A percentile compares a stretch with the other conserved stretches of the same genome.
Conservation (phyloP, 92 coral and sea anemone species). For the Epizoanthus fatuus region DNA sequence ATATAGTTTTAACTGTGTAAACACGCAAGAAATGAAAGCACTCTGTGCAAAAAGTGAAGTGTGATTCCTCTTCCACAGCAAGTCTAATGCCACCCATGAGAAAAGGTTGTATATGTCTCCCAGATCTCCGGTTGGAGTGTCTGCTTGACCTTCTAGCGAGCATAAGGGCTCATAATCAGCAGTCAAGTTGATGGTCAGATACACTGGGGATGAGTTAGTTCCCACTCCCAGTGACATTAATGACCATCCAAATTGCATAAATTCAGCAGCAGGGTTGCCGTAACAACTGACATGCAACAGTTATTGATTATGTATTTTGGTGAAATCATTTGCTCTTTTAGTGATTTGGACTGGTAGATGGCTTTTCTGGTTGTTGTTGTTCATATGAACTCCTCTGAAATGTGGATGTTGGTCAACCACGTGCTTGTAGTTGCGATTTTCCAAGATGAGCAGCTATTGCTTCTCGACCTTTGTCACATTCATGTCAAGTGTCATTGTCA, state of each 20-base stretch:
- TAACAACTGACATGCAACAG: constrained; percentile 71
- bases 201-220: constrained; percentile 37
- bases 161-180: constrained; percentile 48
- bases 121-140: constrained; percentile 40
- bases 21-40: no score
- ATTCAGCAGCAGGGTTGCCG: constrained; percentile 79
- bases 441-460: constrained; percentile 59
- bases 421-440: constrained; percentile 68
- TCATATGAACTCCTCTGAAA: constrained; percentile 67
- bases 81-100: constrained; percentile 41
- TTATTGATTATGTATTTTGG: constrained; percentile 68
- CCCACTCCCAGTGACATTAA: constrained; percentile 77
- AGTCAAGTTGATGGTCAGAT: constrained; percentile 48
- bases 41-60: no score
- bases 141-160: constrained; percentile 47
- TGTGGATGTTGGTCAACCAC: constrained; percentile 55
- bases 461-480: constrained; percentile 53
- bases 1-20: no score
- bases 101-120: constrained; percentile 24
- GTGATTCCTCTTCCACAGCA: constrained; percentile 41
- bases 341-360: constrained; percentile 73
- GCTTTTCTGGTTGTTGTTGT: constrained; percentile 60
- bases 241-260: constrained; percentile 78
- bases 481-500: constrained; percentile 10
- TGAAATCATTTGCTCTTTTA: constrained; percentile 71